Base-by-base conservation (phyloP, 2,113 vertebrate genomes). In the Pelecanoides urinatrix region DNA sequence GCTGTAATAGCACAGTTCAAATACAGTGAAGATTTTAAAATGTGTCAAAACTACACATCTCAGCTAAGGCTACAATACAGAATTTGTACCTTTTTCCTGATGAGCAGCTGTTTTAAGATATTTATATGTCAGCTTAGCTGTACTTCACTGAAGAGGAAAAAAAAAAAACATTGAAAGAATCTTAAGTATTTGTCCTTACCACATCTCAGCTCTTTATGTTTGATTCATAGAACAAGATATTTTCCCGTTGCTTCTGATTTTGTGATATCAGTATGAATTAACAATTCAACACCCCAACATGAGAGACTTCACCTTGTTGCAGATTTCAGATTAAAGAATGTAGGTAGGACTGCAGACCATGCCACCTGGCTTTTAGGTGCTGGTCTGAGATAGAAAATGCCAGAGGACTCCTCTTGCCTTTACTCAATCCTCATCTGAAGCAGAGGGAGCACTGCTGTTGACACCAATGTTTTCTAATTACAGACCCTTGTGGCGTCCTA, bases 31-130 rank as follows among this genome's bases (percentile, higher is more conserved):
- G 62, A 61, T 38, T 38, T 61, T 11, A 47, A 50, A 4, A 61
- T 61, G n/a, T 61, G 58, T 61, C 58, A 61, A 25, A 61, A 61
- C n/a, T 36, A 36, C 25, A 18, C 22, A 67, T 85, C 70, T 79
- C 79, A 85, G 72, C 32, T 88, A 44, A 87, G 74, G 86, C 59
- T 67, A 70, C 45, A 85, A 67, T 71, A 68, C 63, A 49, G 74
- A 66, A n/a, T 49, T 89, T 77, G 36, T 80, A 65, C 70, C 76
- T 80, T 61, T 91, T 94, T 81, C 49, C 70, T 86, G 82, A 78
- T 52, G 25, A 93, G 22, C 66, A 77, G 40, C 71, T 90, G 45
- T 71, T 93, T 85, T 73, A 88, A 93, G 92, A 91, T 91, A 96
- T 89, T 88, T 81, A 75, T 71, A 27, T 59, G 23, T 71, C 42